Conservation (phyloP, 2,113 vertebrate species). For the Phyllopteryx taeniolatus region DNA sequence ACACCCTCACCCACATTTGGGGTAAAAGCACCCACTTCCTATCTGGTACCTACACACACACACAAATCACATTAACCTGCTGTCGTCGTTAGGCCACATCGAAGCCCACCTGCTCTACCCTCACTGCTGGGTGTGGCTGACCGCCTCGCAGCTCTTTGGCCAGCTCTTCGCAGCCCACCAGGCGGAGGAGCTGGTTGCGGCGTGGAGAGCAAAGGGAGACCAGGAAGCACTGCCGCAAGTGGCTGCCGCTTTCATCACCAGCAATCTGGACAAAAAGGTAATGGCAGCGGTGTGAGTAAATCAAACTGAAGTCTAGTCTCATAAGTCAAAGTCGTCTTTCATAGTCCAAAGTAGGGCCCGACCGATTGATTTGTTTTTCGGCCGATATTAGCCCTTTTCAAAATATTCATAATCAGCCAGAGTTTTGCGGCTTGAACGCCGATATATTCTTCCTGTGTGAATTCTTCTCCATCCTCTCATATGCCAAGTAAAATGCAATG, state of each 20-base stretch:
- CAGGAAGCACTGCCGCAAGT: slow-evolving; percentile 32
- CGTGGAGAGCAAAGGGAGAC: slow-evolving; percentile 63
- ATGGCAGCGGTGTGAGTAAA: background rate
- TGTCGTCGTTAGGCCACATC: slow-evolving; percentile 73
- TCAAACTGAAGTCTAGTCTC: background rate
- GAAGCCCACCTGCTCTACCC: slow-evolving; percentile 87
- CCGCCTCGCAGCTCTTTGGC: slow-evolving; percentile 89
- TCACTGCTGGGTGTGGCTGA: slow-evolving; percentile 97
- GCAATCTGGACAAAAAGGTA: slow-evolving; percentile 83
- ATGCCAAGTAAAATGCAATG: too few relatives aligned
- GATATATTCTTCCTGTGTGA: too few relatives aligned
- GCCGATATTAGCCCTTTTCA: too few relatives aligned
- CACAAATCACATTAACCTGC: too few relatives aligned
- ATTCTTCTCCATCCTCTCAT: too few relatives aligned
- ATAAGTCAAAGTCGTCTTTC: too few relatives aligned
- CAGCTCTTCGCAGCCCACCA: slow-evolving; percentile 85
- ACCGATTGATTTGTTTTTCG: too few relatives aligned
- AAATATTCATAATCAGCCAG: too few relatives aligned
- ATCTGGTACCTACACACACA: background rate
- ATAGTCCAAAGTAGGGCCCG: too few relatives aligned
- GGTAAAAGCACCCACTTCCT: slow-evolving; percentile 66
- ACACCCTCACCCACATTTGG: slow-evolving; percentile 80
- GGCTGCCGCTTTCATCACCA: slow-evolving; percentile 74
- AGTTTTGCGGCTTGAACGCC: too few relatives aligned
- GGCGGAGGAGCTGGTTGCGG: slow-evolving; percentile 81